Conservation (phyloP, 2,888 invertebrate genomes). For the Magallana nippona region DNA sequence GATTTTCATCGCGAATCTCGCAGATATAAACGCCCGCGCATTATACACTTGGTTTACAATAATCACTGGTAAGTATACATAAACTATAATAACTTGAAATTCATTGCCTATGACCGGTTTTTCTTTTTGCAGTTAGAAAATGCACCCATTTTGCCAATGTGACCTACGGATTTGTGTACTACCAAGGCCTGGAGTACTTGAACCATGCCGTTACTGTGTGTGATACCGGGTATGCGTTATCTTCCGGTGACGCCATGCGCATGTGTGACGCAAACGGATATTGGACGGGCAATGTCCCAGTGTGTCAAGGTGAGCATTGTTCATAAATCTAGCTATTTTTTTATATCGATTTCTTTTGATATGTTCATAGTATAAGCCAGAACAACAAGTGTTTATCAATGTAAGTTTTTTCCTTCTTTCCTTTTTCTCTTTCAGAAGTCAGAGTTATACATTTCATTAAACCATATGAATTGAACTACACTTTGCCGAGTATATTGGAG, state of each 20-base stretch:
- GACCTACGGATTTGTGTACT: constrained; percentile 3
- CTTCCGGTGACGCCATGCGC: constrained; percentile 33
- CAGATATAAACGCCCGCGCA: too few relatives aligned
- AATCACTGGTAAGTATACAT: too few relatives aligned
- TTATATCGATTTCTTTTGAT: too few relatives aligned
- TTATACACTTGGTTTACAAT: too few relatives aligned
- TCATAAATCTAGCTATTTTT: too few relatives aligned
- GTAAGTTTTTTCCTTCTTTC: neutral
- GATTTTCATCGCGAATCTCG: too few relatives aligned
- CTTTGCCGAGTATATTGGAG: neutral
- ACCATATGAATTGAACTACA: neutral
- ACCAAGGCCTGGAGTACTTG: constrained; percentile 33
- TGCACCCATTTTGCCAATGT: constrained; percentile 35
- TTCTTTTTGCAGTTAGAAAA: constrained; percentile 34
- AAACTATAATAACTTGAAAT: too few relatives aligned
- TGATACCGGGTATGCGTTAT: constrained; percentile 23
- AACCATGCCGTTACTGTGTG: constrained; percentile 42
- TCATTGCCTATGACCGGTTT: too few relatives aligned
- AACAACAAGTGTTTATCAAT: neutral
- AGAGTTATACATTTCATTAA: neutral
- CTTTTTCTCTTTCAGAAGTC: neutral
- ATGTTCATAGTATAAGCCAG: too few relatives aligned
- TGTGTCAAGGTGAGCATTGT: constrained; percentile 40
- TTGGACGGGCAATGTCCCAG: constrained; percentile 43
- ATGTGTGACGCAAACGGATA: constrained; percentile 32